Conservation (phyloP, 2,888 invertebrate species). For the Aricia artaxerxes region DNA sequence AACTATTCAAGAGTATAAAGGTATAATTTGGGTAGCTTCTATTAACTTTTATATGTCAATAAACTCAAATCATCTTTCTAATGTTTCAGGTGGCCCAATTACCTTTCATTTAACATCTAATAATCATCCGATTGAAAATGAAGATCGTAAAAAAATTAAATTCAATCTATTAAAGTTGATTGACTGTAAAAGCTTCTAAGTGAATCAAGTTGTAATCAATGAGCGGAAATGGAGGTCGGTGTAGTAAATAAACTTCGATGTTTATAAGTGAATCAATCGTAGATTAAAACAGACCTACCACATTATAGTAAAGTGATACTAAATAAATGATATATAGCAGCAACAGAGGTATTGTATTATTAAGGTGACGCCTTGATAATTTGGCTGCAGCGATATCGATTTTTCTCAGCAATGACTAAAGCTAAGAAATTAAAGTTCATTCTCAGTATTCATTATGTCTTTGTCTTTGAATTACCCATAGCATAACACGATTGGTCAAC, state of each 20-base stretch:
- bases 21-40: too few relatives aligned
- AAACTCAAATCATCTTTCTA: background rate
- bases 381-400: too few relatives aligned
- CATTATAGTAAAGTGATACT: background rate
- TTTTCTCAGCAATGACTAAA: background rate
- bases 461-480: too few relatives aligned
- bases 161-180: slow-evolving; percentile 2
- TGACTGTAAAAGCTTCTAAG: slow-evolving; percentile 12
- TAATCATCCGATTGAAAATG: background rate
- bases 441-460: too few relatives aligned
- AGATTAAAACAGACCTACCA: background rate
- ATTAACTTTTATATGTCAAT: too few relatives aligned
- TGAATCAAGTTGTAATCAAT: slow-evolving; percentile 16
- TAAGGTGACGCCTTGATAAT: too few relatives aligned
- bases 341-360: too few relatives aligned
- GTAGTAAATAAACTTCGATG: slow-evolving; percentile 14
- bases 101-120: slow-evolving; percentile 1
- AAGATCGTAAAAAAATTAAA: background rate
- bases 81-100: background rate
- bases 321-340: background rate
- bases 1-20: too few relatives aligned
- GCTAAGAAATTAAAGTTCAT: background rate
- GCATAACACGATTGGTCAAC: too few relatives aligned
- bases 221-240: slow-evolving; percentile 9
- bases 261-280: background rate